Base-by-base conservation (phyloP, 2,113 vertebrate species). In the Rhea americana region DNA sequence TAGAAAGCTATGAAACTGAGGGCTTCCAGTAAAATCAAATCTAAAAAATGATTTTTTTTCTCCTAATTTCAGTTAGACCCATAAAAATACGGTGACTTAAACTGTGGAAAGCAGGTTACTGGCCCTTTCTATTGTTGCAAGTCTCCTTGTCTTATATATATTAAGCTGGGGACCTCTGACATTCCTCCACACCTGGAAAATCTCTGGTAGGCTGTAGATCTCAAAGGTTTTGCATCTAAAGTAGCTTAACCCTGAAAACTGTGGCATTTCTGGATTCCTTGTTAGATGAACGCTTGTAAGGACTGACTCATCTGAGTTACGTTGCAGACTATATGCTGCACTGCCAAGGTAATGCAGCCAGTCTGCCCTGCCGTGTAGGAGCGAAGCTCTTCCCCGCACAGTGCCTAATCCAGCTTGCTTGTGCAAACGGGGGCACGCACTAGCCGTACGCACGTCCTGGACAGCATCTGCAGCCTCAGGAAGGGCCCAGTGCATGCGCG, bases 11-110 rank as follows among this genome's bases (percentile, higher is more conserved):
- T 2, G 30, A 24, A 53, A 25, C 20, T 32, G 53, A 25, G 11
- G n/a, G 37, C 70, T 72, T 13, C 19, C 50, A 39, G 50, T 28
- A 25, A 72, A 28, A 53, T 28, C 28, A 28, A 18, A 21, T 8
- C 18, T 2, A 18, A 13, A 10, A 19, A n/a, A 8, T 19, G 43
- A 4, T 9, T 14, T 5, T 0, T n/a, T 65, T 30, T 14, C n/a
- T 18, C 8, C n/a, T 3, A 1, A 4, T 24, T 65, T 41, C 21
- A 22, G 18, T 13, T 30, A 25, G 58, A 7, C 41, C 50, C 37
- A 5, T 7, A 30, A 25, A 25, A 6, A 8, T 14, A 5, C 3
- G 7, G 35, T 45, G 15, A 17, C 26, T 25, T 3, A 6, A 22
- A 22, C 11, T 8, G 61, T 30, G 25, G 47, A 22, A 9, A 41